These are phyloP conservation scores for Onchidella celtica DNA, from an alignment of 2,888 invertebrate genomes.

Conservation along the genomic window DNA sequence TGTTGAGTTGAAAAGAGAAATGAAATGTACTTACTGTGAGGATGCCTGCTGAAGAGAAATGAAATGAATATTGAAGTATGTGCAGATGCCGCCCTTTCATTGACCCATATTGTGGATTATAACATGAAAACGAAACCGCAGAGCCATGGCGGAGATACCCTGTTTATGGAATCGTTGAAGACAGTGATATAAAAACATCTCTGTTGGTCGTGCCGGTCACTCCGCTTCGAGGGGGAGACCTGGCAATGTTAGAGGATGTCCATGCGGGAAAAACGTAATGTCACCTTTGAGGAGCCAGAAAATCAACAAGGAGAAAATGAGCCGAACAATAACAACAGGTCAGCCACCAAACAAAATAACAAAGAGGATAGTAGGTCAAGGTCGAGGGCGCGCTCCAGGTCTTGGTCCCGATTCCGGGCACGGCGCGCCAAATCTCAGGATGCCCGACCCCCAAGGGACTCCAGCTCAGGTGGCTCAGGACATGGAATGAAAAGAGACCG, in stretches of 20 bases:
- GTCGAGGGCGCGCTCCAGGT: constrained; percentile 36
- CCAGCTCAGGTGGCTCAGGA: not conserved
- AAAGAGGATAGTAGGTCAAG: constrained; percentile 18
- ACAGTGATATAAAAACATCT: no score
- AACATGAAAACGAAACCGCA: no score
- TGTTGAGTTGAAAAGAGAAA: no score
- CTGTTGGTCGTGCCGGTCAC: no score
- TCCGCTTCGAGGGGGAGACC: not conserved
- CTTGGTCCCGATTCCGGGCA: constrained; percentile 41
- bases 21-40: no score
- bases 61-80: no score
- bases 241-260: constrained; percentile 21
- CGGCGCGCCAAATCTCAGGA: constrained; percentile 43
- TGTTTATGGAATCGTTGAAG: no score
- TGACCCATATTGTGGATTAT: no score
- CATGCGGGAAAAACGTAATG: constrained; percentile 30
- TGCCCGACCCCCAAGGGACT: not conserved
- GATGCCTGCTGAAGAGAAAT: no score
- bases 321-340: not conserved
- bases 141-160: no score
- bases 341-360: not conserved
- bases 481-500: constrained; percentile 53
- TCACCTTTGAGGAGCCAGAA: constrained; percentile 40
- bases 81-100: no score
- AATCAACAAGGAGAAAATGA: not conserved